Evolutionary conservation across 2,113 vertebrate species (phyloP), one percentile per base, ranked within the genome.

Genomic region (Meleagris gallopavo): DNA sequence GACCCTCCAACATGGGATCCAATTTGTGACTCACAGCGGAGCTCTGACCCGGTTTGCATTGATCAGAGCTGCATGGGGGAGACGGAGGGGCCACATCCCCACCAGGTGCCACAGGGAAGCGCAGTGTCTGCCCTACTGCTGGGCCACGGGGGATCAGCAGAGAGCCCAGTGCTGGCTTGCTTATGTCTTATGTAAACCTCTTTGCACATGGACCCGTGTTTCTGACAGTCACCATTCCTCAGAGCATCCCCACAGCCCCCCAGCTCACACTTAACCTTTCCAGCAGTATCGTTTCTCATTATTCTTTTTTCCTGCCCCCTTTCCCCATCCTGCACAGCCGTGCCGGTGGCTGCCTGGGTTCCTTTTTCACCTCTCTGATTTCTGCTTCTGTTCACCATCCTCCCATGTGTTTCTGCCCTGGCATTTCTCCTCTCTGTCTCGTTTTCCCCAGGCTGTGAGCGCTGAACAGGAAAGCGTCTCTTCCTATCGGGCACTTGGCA

Each of bases 21-120:
- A 90, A 97, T 98, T 97, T 97, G 97, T 93, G 96, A 97, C 88
- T 89, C 97, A 96, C 95, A 96, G 91, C 43, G 83, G 94, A 96
- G 96, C 81, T 55, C 96, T 98, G 98, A 98, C 96, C 97, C 95
- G 97, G 97, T 98, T 98, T 98, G 97, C 97, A 98, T 98, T 95
- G 98, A 98, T 98, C 98, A 73, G 96, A 79, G 86, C 94, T 27
- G 27, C 58, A 88, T 88, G 95, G 54, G 94, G 90, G 96, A 94
- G 97, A 87, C 93, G 93, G 96, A 19, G 17, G 30, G 19, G 32
- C 55, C 25, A 13, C 10, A 29, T 77, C 95, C 91, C 88, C 72
- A 79, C 73, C 38, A 96, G 89, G 93, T 41, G 80, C 94, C 80
- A 52, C 12, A 83, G 84, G 75, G 72, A 94, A 83, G 94, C 91